Base-by-base conservation (phyloP, 2,888 invertebrate species). In the Epinotia demarniana region DNA sequence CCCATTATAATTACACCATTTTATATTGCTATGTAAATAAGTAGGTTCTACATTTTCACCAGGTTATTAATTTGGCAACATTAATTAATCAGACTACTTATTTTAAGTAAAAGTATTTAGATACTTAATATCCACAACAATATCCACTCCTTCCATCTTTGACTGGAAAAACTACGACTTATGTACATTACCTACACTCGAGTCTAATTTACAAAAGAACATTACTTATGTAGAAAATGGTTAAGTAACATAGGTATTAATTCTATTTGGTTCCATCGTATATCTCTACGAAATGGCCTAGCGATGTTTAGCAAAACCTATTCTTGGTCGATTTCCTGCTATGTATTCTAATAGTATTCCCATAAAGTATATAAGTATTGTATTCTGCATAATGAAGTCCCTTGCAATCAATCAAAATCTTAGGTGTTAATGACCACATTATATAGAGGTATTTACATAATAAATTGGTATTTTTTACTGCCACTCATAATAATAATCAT, bases 241-340 rank as follows among this genome's bases (percentile, higher is more conserved):
- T n/a, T 19, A 39, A 53, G 19, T 57, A 58, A 23, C 43, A n/a
- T 23, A n/a, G n/a, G n/a, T n/a, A 64, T 75, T 71, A 75, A 39
- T 60, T 49, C 18, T 71, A 75, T 75, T 71, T 75, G 75, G 75
- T 71, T 70, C 75, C 75, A 43, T 74, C 46, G 53, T 66, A n/a
- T 66, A 53, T 53, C 27, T 23, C 49, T 49, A 5, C 16, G 13
- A 13, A 6, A 16, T n/a, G 13, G 33, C 2, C 6, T 2, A 8
- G 13, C 46, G 0, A 3, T 46, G 46, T 46, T 13, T 9, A 39
- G 39, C 39, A 39, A 39, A 39, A 39, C 39, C 39, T 39, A 9
- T 39, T 39, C 39, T 39, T 39, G 39, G 39, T 39, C 39, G 39
- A 0, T 39, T 9, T 39, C 1, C 39, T 33, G 39, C 39, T 39